Evolutionary conservation across 92 coral and sea anemone genomes (phyloP), one percentile per base, ranked within the genome.

Genomic region (Nematostella vectensis): DNA sequence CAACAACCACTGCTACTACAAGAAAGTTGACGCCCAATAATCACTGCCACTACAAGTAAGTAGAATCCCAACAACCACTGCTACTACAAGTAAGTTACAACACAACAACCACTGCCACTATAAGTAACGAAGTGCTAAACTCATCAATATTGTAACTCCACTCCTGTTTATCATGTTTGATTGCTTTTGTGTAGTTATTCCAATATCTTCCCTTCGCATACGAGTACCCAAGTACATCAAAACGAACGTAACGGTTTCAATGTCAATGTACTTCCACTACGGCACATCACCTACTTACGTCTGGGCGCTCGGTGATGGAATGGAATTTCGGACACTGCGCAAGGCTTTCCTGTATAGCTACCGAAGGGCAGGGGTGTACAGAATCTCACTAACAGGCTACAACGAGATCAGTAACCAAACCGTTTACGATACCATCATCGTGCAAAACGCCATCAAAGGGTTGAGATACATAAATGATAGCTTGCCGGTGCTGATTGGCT

Each of bases 251-350:
- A 18, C 18, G 1, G 13, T 30, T 1, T 11, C 30, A 11, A 25
- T 67, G 24, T 45, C 36, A 3, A 28, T 67, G 48, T 67, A 67
- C 25, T 61, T 57, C 20, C 74, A 67, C 44, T 48, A 42, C 26
- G 74, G 74, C 11, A 67, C 63, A 15, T 20, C 44, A 27, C 74
- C 74, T 1, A 47, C 43, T 50, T 68, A 68, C 51, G 36, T 25
- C 29, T 68, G 74, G 74, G 13, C 1, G 29, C 44, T 67, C 55
- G 65, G 74, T 19, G 49, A 57, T 47, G 74, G 74, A 3, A 17
- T 18, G 4, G 37, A 19, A 9, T 31, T 29, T n/a, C 29, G 24
- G 2, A 68, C 56, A 22, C 22, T 30, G 23, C 51, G 61, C 16
- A 68, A 61, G 20, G 27, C 17, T 13, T 58, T 57, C 31, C 33